A percentile compares a stretch with the other conserved stretches of the same genome.
These are phyloP conservation scores for Hippoglossus hippoglossus DNA, from an alignment of 2,797 vertebrate species.

Conservation along the genomic window DNA sequence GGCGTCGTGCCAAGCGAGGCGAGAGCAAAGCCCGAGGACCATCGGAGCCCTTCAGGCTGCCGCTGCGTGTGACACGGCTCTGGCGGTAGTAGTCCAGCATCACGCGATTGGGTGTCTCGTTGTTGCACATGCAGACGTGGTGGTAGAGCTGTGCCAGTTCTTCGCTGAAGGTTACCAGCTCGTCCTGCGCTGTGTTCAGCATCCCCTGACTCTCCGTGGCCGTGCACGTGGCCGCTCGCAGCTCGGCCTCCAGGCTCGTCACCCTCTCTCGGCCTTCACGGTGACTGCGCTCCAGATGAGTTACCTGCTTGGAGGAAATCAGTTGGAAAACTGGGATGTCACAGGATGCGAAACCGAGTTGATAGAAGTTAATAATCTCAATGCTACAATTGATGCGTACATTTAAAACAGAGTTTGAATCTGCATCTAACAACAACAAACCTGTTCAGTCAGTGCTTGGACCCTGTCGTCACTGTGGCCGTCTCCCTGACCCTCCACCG, in stretches of 20 bases:
- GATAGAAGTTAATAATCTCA: not conserved
- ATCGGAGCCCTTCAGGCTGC: constrained; percentile 94
- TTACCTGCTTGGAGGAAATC: constrained; percentile 82
- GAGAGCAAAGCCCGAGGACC: constrained; percentile 93
- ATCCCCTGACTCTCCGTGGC: constrained; percentile 92
- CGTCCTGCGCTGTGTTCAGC: constrained; percentile 95
- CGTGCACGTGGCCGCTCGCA: constrained; percentile 85
- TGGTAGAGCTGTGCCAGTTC: constrained; percentile 98
- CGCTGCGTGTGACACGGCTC: constrained; percentile 92
- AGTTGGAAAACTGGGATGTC: constrained; percentile 7
- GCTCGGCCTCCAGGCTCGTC: constrained; percentile 89
- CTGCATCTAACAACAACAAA: constrained; percentile 58
- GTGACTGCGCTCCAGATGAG: constrained; percentile 86
- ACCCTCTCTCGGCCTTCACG: constrained; percentile 89
- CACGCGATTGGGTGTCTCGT: constrained; percentile 96
- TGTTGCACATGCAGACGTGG: constrained; percentile 98
- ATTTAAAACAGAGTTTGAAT: not conserved
- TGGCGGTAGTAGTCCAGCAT: constrained; percentile 99
- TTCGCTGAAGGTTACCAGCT: constrained; percentile 97
- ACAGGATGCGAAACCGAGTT: not conserved
- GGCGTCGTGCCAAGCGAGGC: constrained; percentile 90
- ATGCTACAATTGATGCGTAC: not conserved
- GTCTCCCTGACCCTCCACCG: constrained; percentile 91
- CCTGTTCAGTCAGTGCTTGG: constrained; percentile 88
- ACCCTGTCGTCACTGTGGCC: constrained; percentile 88